Percentiles rank a stretch among this genome's conserved stretches.
Evolutionary conservation across 2,797 vertebrate species (phyloP).

Genomic region (Balearica regulorum): DNA sequence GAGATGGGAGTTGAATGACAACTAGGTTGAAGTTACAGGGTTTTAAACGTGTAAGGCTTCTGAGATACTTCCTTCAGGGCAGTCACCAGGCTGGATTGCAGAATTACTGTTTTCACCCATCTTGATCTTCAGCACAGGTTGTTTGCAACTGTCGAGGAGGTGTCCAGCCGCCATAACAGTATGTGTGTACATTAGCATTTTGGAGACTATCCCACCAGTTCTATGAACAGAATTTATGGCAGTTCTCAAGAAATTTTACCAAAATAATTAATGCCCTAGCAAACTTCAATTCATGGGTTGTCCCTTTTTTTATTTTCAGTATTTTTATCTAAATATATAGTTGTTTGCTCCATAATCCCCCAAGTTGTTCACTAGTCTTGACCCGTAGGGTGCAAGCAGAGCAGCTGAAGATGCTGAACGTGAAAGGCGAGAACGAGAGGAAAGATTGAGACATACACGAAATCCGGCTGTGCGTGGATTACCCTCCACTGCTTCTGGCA

Average conservation of each 20-base stretch:
- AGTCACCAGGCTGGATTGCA: not conserved
- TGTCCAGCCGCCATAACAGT: not conserved
- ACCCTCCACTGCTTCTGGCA: constrained; percentile 87
- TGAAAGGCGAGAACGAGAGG: constrained; percentile 90
- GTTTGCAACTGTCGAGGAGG: not conserved
- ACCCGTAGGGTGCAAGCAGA: constrained; percentile 87
- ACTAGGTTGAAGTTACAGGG: not conserved
- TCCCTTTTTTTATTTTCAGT: not conserved
- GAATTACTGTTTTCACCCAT: not conserved
- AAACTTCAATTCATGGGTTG: not conserved
- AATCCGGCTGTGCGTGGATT: constrained; percentile 86
- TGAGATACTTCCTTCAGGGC: not conserved
- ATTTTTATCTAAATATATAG: not conserved
- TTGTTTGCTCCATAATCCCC: not conserved
- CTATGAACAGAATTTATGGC: not conserved
- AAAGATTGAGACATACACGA: constrained; percentile 86
- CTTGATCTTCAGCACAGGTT: not conserved
- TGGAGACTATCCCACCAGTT: not conserved
- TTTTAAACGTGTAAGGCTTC: not conserved
- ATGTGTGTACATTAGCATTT: not conserved
- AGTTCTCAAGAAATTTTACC: not conserved
- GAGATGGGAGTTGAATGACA: not conserved
- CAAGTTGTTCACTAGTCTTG: constrained; percentile 19
- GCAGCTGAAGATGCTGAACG: constrained; percentile 89
- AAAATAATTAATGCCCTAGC: not conserved